phyloP scores from a whole-genome alignment of 2,888 invertebrate species.

The Eurytoma californica region DNA sequence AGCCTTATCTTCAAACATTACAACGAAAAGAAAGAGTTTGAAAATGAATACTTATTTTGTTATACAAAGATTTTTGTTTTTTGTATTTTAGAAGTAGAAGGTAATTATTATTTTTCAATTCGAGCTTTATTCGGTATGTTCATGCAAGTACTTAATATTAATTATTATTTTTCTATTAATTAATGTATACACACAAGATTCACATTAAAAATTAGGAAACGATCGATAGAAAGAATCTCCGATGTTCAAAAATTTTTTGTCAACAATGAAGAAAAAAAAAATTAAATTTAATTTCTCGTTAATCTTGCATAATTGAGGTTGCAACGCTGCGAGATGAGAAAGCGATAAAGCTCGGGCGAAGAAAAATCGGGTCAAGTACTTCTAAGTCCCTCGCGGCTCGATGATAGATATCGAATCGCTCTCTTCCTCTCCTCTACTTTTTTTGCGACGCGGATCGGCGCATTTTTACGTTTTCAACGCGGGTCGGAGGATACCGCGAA shows the following conservation, averaged over 20 bases:
- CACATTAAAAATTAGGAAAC: not conserved
- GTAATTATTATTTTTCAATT: no score
- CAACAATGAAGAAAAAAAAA: not conserved
- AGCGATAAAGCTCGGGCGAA: constrained; percentile 30
- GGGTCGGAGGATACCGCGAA: no score
- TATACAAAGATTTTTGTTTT: no score
- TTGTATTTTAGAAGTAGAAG: no score
- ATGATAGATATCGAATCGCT: constrained; percentile 35
- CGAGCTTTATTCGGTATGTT: no score
- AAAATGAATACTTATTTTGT: no score
- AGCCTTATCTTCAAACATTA: no score
- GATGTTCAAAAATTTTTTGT: not conserved
- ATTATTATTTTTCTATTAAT: no score
- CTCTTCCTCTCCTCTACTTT: not conserved
- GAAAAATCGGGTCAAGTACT: constrained; percentile 49
- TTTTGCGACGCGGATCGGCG: not conserved
- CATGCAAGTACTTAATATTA: no score
- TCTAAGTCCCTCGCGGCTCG: constrained; percentile 18
- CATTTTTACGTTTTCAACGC: no score
- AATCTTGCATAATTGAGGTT: constrained; percentile 37
- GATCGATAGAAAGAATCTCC: not conserved
- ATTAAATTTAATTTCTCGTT: constrained; percentile 15
- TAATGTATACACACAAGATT: no score
- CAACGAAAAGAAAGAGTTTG: no score
- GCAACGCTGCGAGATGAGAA: constrained; percentile 17